A percentile compares a stretch with the other conserved stretches of the same genome.
Evolutionary conservation across 2,888 invertebrate species (phyloP).

Genomic region (Aromia moschata): DNA sequence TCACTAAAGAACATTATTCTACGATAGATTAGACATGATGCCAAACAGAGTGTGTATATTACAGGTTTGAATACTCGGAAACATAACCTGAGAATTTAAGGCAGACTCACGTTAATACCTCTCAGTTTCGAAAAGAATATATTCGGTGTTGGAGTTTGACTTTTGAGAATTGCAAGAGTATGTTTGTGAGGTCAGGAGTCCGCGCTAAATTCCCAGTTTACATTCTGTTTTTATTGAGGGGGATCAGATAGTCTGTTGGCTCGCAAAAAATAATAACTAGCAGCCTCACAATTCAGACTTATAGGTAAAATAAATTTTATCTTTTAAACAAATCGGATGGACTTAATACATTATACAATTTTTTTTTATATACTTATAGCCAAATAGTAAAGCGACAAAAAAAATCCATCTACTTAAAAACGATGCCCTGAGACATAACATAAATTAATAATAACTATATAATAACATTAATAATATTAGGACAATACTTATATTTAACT

Average conservation of each 20-base stretch:
- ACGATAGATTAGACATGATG: slow-evolving; percentile 23
- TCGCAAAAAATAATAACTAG: slow-evolving; percentile 57
- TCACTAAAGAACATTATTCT: slow-evolving; percentile 14
- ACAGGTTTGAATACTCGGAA: slow-evolving; percentile 11
- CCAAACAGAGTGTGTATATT: slow-evolving; percentile 29
- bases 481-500: slow-evolving; percentile 48
- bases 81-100: slow-evolving; percentile 17
- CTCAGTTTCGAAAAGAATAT: too few species aligned
- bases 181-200: too few species aligned
- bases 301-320: slow-evolving; percentile 48
- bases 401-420: slow-evolving; percentile 43
- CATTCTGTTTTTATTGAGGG: slow-evolving; percentile 13
- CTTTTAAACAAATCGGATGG: slow-evolving; percentile 33
- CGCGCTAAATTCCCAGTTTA: slow-evolving; percentile 8
- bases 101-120: too few species aligned
- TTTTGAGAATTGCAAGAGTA: too few species aligned
- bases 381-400: slow-evolving; percentile 32
- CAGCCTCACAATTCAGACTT: slow-evolving; percentile 60
- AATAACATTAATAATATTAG: slow-evolving; percentile 50
- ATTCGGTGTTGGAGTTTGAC: too few species aligned
- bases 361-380: slow-evolving; percentile 40
- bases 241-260: slow-evolving; percentile 50
- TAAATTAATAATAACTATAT: slow-evolving; percentile 47
- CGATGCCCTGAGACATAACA: slow-evolving; percentile 58
- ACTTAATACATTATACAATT: slow-evolving; percentile 27